These are phyloP conservation scores for Idris sp. DNA, from an alignment of 1,140 invertebrate genomes.

Conservation along the genomic window DNA sequence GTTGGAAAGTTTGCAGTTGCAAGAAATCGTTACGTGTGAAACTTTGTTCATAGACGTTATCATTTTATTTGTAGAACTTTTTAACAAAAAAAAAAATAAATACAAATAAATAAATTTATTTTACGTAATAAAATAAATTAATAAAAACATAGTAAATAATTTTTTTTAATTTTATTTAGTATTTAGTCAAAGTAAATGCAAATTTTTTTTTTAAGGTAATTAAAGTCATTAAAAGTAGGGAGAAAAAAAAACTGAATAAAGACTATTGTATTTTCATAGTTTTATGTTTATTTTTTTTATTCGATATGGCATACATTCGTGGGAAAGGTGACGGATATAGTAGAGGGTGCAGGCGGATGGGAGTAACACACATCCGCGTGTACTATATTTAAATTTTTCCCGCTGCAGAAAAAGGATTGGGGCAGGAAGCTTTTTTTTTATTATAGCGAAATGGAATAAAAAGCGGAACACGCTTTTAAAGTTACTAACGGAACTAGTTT, in stretches of 20 bases:
- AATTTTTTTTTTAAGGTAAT: too few species aligned
- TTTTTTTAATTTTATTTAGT: too few species aligned
- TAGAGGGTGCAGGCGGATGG: constrained; percentile 59
- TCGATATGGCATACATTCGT: constrained; percentile 71
- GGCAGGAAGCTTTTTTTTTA: constrained; percentile 55
- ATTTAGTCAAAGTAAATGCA: too few species aligned
- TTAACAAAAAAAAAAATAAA: too few species aligned
- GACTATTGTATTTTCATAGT: constrained; percentile 62
- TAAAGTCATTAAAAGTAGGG: too few species aligned
- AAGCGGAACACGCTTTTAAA: constrained; percentile 56
- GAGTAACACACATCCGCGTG: constrained; percentile 27
- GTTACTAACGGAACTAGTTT: constrained; percentile 48
- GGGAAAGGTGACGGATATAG: constrained; percentile 67
- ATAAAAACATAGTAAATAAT: too few species aligned
- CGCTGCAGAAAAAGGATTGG: constrained; percentile 58
- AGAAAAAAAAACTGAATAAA: too few species aligned
- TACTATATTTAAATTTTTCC: constrained; percentile 73
- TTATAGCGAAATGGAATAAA: constrained; percentile 60
- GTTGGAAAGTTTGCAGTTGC: constrained; percentile 29
- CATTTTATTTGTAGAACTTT: constrained; percentile 10
- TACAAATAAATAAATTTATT: constrained; percentile 1
- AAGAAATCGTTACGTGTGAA: constrained; percentile 18
- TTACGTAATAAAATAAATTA: too few species aligned
- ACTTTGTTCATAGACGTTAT: constrained; percentile 6
- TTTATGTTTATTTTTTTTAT: constrained; percentile 64